phyloP scores from a whole-genome alignment of 35 echinoderm and acorn worm species.

The Acanthaster planci region DNA sequence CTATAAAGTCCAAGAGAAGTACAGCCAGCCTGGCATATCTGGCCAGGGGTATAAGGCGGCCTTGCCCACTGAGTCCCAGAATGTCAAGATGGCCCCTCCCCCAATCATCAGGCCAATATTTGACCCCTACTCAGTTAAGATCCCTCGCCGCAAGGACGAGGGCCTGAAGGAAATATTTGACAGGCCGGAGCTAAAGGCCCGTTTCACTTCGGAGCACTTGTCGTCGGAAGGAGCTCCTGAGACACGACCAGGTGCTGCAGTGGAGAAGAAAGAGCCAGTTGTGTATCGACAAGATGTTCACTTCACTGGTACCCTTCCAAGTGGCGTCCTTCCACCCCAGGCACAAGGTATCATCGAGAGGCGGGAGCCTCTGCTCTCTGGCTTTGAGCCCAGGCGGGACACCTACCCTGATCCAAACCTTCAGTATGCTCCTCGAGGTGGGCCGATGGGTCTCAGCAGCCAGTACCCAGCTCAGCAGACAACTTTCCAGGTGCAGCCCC shows the following conservation, averaged over 20 bases:
- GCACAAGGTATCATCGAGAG: background rate
- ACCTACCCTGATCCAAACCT: background rate
- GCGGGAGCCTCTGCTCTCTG: background rate
- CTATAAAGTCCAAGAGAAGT: background rate
- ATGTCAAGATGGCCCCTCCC: background rate
- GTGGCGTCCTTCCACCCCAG: background rate
- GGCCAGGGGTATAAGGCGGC: background rate
- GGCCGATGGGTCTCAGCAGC: background rate
- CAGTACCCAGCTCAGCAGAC: background rate
- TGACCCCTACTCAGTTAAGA: slow-evolving; percentile 20
- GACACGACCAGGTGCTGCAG: background rate
- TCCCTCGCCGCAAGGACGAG: slow-evolving; percentile 13
- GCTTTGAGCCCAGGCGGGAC: background rate
- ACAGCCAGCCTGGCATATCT: background rate
- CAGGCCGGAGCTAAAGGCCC: background rate
- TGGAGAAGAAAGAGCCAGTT: slow-evolving; percentile 16
- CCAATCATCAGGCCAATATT: slow-evolving; percentile 11
- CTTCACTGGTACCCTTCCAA: background rate
- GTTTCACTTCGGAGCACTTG: background rate
- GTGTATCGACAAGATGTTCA: slow-evolving; percentile 12
- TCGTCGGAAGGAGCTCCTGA: background rate
- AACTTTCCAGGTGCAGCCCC: slow-evolving; percentile 6
- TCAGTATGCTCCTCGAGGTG: background rate
- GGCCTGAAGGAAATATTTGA: slow-evolving; percentile 23
- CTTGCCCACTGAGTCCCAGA: background rate